Base-by-base conservation (phyloP, 2,113 vertebrate species). In the Romanogobio albipinnatus region DNA sequence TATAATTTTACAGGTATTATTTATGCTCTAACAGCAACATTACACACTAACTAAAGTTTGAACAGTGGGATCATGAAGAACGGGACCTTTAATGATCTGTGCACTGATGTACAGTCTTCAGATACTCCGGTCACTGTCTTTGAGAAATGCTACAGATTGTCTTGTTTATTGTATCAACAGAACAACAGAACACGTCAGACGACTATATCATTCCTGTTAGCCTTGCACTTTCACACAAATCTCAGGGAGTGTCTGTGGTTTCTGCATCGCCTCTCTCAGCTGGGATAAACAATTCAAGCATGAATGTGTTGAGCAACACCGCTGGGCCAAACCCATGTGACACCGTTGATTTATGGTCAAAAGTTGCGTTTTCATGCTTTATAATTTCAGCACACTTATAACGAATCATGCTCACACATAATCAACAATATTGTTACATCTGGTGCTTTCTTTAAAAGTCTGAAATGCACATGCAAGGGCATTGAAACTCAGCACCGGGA, bases 231-330 rank as follows among this genome's bases (percentile, higher is more conserved):
- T 81, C 43, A 66, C 78, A 81, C 61, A 68, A 49, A 81, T 22
- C 19, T 6, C 26, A 49, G 62, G 61, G 78, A 81, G 78, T 81
- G 78, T 22, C 78, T 81, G 78, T 49, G 62, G 33, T 78, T 80
- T 80, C 47, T 2, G n/a, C 19, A 43, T 78, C 26, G 43, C 22
- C 17, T 76, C 26, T 39, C 22, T 19, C 39, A 45, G 58, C 58
- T 79, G 36, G 58, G 64, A 24, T 61, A 59, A 45, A 43, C 77
- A 47, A 13, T 51, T 14, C 61, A 66, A 47, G 14, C 59, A 22
- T 64, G 29, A 68, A 81, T 13, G 45, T 81, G 61, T 81, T 51
- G 45, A 68, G 61, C 78, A 66, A 51, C 43, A 64, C 13, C 1
- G 24, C 43, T 64, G 59, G n/a, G 58, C 45, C 33, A n/a, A 77